A percentile compares a stretch with the other conserved stretches of the same genome.
These are phyloP conservation scores for Drosophila cognata DNA, from an alignment of 2,888 invertebrate genomes.

Conservation along the genomic window DNA sequence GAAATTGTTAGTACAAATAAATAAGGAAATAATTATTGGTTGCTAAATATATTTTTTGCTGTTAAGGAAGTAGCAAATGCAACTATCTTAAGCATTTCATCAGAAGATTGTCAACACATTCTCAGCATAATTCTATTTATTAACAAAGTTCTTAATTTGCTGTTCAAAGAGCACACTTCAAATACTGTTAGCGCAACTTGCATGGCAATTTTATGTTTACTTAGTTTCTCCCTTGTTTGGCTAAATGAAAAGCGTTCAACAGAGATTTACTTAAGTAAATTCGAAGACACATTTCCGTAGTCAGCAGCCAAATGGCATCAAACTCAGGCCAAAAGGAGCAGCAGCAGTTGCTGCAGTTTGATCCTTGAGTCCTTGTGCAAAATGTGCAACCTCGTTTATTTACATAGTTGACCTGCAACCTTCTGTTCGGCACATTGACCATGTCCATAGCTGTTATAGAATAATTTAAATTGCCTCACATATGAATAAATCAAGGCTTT, in stretches of 20 bases:
- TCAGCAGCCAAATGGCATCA: conserved; percentile 16
- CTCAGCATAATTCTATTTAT: conserved; percentile 25
- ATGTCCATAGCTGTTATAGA: conserved; percentile 22
- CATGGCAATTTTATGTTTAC: conserved; percentile 19
- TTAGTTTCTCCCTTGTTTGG: conserved; percentile 13
- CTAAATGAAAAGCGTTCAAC: conserved; percentile 69
- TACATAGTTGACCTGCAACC: conserved; percentile 29
- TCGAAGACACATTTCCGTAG: conserved; percentile 56
- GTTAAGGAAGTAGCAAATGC: neutral
- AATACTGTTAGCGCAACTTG: neutral
- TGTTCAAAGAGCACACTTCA: conserved; percentile 7
- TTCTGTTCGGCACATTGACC: conserved; percentile 29
- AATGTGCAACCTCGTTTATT: conserved; percentile 39
- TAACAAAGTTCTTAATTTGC: conserved; percentile 20
- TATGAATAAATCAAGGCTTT: conserved; percentile 43
- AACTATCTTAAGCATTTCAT: neutral
- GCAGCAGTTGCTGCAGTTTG: conserved; percentile 16
- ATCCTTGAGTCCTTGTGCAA: conserved; percentile 29
- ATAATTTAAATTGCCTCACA: conserved; percentile 35
- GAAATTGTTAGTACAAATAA: neutral
- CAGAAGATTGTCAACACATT: neutral
- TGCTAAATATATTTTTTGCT: neutral
- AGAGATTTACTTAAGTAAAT: conserved; percentile 71
- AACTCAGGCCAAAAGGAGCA: conserved; percentile 7
- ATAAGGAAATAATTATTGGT: neutral